phyloP scores from a whole-genome alignment of 2,113 vertebrate genomes.

The Ciconia boyciana region DNA sequence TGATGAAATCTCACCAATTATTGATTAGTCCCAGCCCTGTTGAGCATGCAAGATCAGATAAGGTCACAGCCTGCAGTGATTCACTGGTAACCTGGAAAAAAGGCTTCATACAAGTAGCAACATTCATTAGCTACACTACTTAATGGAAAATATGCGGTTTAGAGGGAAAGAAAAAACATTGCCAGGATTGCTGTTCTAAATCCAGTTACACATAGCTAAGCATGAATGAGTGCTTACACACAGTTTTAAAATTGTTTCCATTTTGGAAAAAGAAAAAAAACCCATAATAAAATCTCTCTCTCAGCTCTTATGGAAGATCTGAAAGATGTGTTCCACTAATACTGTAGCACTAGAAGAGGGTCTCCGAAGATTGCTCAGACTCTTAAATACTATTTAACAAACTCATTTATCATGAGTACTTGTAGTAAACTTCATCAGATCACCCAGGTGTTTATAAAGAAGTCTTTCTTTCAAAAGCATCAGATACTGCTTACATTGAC shows the following conservation, averaged over 20 bases:
- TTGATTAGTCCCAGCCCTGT: constrained; percentile 41
- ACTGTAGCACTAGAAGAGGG: background rate
- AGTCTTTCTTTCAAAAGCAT: background rate
- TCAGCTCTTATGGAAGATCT: background rate
- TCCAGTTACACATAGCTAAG: background rate
- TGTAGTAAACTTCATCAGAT: background rate
- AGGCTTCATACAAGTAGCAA: background rate
- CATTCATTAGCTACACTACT: background rate
- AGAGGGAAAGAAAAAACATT: background rate
- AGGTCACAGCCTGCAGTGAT: constrained; percentile 57
- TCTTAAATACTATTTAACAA: background rate
- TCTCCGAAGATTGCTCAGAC: background rate
- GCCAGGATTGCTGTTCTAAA: constrained; percentile 19
- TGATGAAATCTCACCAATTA: constrained; percentile 49
- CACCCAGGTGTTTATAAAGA: background rate
- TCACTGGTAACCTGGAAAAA: constrained; percentile 32
- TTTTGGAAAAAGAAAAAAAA: background rate
- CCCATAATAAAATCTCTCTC: background rate
- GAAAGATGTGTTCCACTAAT: background rate
- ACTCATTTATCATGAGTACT: background rate
- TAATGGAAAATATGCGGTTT: constrained; percentile 48
- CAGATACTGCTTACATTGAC: background rate
- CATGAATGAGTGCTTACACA: background rate
- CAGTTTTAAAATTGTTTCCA: background rate
- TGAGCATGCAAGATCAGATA: constrained; percentile 43